Base-by-base conservation (phyloP, 92 coral and sea anemone genomes). In the Diadumene lineata region DNA sequence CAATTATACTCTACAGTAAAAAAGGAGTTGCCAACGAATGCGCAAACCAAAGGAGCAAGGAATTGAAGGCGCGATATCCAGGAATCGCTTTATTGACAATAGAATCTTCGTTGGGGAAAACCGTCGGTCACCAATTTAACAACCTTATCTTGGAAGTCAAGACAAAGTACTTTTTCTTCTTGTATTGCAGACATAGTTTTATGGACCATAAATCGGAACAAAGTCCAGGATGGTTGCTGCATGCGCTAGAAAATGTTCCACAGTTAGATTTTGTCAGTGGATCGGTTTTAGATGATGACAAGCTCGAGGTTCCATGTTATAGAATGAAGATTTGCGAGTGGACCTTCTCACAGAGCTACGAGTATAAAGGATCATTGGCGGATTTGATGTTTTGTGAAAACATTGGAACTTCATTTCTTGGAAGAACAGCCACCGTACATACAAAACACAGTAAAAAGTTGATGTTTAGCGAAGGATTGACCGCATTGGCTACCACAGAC, bases 301-400 rank as follows among this genome's bases (percentile, higher is more conserved):
- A 74, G 33, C 79, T 87, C 9, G 77, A 87, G 50, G 69, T 87
- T 22, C 82, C 84, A 0, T 87, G 92, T 34, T 62, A 78, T 38
- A 64, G 92, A 1, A 57, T 80, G 25, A 64, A 29, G 60, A 17
- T 84, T 38, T 88, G 93, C 55, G 84, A 88, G 60, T 88, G 93
- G 93, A 88, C 93, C 0, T 27, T 88, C 34, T 75, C 78, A 27
- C 85, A 83, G 25, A 68, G 81, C n/a, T 87, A 88, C 68, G 92
- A 88, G 50, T 88, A 83, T 63, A 25, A 69, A 31, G 70, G 83
- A 18, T 79, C 89, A 22, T 53, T 88, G 28, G 89, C 82, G 1
- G 92, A 88, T 53, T 7, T 88, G 29, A 88, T 88, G 92, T 76
- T 88, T 15, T 88, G 92, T 56, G 92, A 88, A 19, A 75, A 75